Percentiles rank a stretch among this genome's conserved stretches.
phyloP scores from a whole-genome alignment of 1,140 invertebrate genomes.

The Drosophila kanapiae region DNA sequence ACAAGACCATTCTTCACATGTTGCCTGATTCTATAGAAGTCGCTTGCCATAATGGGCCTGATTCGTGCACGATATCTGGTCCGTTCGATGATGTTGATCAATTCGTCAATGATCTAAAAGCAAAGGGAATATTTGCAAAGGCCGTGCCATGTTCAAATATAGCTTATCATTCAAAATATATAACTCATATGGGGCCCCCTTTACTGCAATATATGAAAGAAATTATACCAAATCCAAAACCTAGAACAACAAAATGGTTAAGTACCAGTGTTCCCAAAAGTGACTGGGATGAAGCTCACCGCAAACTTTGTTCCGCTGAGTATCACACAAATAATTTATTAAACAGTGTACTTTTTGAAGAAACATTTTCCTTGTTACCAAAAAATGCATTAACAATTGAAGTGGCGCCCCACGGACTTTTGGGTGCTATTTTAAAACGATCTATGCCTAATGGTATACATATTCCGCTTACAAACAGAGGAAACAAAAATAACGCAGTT shows the following conservation, averaged over 20 bases:
- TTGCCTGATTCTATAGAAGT: constrained; percentile 91
- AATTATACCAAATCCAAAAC: constrained; percentile 89
- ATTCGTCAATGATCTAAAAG: constrained; percentile 90
- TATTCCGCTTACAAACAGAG: constrained; percentile 92
- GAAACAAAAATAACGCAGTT: constrained; percentile 89
- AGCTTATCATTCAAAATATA: constrained; percentile 94
- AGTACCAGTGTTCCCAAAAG: constrained; percentile 93
- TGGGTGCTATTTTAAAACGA: constrained; percentile 89
- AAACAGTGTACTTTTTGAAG: constrained; percentile 94
- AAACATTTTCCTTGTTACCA: constrained; percentile 91
- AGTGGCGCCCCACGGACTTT: constrained; percentile 94
- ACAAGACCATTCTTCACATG: constrained; percentile 87
- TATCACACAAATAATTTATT: constrained; percentile 97
- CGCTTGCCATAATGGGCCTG: constrained; percentile 94
- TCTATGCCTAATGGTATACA: constrained; percentile 88
- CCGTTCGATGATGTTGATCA: constrained; percentile 89
- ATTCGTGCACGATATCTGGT: constrained; percentile 95
- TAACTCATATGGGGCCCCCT: constrained; percentile 90
- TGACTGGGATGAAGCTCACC: constrained; percentile 90
- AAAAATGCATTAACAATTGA: constrained; percentile 92
- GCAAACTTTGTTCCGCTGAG: constrained; percentile 92
- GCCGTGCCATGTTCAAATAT: constrained; percentile 93
- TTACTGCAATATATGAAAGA: constrained; percentile 90
- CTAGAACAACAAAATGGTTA: constrained; percentile 92
- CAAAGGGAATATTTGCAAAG: constrained; percentile 92